Evolutionary conservation across 2,797 vertebrate species (phyloP).

Genomic region (Periophthalmus magnuspinnatus): DNA sequence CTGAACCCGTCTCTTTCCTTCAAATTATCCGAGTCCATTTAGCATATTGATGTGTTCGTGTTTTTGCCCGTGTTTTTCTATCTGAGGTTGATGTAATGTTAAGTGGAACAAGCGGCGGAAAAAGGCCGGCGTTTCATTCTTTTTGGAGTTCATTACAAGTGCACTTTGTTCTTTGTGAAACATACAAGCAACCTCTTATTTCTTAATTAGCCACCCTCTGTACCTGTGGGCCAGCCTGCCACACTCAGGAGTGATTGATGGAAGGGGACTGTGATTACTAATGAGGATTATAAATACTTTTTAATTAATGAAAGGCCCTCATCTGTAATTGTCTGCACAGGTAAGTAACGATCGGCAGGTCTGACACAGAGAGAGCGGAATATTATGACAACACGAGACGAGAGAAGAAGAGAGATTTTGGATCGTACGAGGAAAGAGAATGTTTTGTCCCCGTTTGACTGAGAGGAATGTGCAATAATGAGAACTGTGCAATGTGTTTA

Average conservation of each 20-base stretch:
- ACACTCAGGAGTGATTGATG: slow-evolving; percentile 60
- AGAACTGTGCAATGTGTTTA: no score
- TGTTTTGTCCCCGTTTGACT: background rate
- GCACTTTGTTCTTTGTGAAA: slow-evolving; percentile 39
- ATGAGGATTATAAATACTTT: slow-evolving; percentile 72
- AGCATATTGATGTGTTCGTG: background rate
- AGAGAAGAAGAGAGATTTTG: background rate
- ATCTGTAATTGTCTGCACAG: slow-evolving; percentile 45
- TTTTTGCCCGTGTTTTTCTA: background rate
- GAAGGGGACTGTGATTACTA: slow-evolving; percentile 54
- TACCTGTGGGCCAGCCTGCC: slow-evolving; percentile 64
- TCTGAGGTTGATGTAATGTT: slow-evolving; percentile 4
- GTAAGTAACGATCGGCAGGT: slow-evolving; percentile 14
- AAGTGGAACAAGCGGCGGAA: slow-evolving; percentile 9
- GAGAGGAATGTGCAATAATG: no score
- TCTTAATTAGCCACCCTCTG: slow-evolving; percentile 66
- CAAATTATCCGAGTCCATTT: background rate
- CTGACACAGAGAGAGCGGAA: background rate
- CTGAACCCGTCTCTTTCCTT: background rate
- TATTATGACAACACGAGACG: background rate
- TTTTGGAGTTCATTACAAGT: slow-evolving; percentile 19
- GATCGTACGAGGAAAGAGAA: background rate
- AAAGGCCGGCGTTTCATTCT: slow-evolving; percentile 16
- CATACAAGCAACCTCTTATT: slow-evolving; percentile 53
- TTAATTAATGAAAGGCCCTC: slow-evolving; percentile 55